Conservation (phyloP, 1,140 invertebrate species). For the Homarus americanus region DNA sequence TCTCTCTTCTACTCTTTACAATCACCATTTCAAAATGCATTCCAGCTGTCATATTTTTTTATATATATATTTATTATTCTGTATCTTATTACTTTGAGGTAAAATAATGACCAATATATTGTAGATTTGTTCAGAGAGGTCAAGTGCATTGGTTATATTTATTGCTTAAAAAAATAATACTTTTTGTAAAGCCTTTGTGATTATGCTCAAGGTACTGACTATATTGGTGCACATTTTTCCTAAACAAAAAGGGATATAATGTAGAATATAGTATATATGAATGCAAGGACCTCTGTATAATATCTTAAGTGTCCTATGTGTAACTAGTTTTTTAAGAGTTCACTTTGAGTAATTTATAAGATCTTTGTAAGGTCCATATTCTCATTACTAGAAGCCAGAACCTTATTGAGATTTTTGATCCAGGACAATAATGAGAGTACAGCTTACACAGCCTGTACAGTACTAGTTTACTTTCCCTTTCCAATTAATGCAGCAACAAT, state of each 20-base stretch:
- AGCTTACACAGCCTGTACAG: background rate
- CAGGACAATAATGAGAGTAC: background rate
- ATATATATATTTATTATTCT: slow-evolving; percentile 12
- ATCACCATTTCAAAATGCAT: background rate
- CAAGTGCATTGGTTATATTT: background rate
- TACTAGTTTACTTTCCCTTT: background rate
- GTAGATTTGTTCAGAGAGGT: background rate
- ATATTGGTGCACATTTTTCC: background rate
- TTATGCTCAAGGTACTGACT: background rate
- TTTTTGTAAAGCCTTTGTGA: background rate
- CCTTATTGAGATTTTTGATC: background rate
- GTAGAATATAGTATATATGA: background rate
- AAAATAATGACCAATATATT: background rate
- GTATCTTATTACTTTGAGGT: background rate
- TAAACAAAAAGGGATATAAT: background rate
- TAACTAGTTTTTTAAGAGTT: background rate
- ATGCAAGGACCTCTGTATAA: background rate
- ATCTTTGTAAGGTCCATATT: background rate
- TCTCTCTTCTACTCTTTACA: background rate
- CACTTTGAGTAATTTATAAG: background rate
- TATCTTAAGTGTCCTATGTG: background rate
- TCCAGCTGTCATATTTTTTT: background rate
- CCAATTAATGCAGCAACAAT: background rate
- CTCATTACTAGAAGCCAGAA: background rate
- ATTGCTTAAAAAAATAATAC: background rate